Evolutionary conservation across 2,113 vertebrate genomes (phyloP).

Genomic region (Psittacula cyanocephala): DNA sequence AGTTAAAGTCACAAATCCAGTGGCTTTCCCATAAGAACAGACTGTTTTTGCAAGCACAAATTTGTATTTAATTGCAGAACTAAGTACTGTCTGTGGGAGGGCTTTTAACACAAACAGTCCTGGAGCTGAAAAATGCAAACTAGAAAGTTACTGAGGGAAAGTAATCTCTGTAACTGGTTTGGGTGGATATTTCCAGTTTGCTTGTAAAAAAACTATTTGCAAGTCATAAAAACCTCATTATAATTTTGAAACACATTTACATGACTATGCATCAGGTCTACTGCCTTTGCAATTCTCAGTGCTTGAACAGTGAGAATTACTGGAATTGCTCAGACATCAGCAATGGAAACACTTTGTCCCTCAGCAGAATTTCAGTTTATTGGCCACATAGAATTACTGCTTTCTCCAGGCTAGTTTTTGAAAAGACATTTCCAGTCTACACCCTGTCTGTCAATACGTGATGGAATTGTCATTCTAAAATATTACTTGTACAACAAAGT

Average conservation of each 20-base stretch:
- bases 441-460: background rate
- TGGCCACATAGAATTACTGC: constrained; percentile 8
- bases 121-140: background rate
- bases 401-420: constrained; percentile 1
- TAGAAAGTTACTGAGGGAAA: background rate
- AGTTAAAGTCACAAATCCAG: background rate
- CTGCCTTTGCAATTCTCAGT: background rate
- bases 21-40: background rate
- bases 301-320: background rate
- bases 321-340: constrained; percentile 8
- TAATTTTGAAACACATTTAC: constrained; percentile 3
- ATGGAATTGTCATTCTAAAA: background rate
- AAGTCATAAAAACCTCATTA: constrained; percentile 12
- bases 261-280: background rate
- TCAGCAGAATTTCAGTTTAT: constrained; percentile 20
- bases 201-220: background rate
- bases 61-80: background rate
- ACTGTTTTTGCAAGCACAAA: background rate
- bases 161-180: background rate
- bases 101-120: background rate
- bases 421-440: background rate
- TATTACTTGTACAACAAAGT: background rate
- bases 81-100: background rate
- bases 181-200: constrained; percentile 19
- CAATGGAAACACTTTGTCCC: background rate